Percentiles rank a stretch among this genome's conserved stretches.
phyloP scores from a whole-genome alignment of 2,797 vertebrate genomes.

The Sphenopsis melanotis region DNA sequence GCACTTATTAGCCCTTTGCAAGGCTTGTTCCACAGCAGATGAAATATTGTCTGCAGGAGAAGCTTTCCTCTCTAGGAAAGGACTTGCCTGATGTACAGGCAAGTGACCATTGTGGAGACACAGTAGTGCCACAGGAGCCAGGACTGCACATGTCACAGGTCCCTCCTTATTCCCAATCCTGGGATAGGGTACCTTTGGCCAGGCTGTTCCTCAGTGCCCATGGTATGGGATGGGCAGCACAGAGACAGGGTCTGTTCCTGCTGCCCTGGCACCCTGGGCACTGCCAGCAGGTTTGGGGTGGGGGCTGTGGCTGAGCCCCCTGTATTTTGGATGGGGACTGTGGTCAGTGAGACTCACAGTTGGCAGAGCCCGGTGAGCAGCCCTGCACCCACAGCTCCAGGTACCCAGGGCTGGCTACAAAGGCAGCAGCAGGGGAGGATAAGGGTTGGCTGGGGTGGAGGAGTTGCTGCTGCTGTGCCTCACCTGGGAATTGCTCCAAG shows the following conservation, averaged over 20 bases:
- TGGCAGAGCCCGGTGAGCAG: not conserved
- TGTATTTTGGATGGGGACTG: not conserved
- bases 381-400: not conserved
- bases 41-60: not conserved
- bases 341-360: not conserved
- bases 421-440: fast-evolving
- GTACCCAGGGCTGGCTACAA: not conserved
- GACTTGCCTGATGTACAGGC: not conserved
- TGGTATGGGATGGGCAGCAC: not conserved
- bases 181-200: not conserved
- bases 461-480: not conserved
- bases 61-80: not conserved
- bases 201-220: not conserved
- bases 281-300: not conserved
- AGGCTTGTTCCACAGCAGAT: not conserved
- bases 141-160: not conserved
- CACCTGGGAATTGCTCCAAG: conserved; percentile 58
- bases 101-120: not conserved
- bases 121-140: fast-evolving
- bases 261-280: fast-evolving
- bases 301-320: not conserved
- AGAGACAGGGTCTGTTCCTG: not conserved
- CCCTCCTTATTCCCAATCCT: fast-evolving
- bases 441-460: not conserved
- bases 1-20: not conserved